Evolutionary conservation across 1,140 invertebrate genomes (phyloP).

Genomic region (Araneus ventricosus): DNA sequence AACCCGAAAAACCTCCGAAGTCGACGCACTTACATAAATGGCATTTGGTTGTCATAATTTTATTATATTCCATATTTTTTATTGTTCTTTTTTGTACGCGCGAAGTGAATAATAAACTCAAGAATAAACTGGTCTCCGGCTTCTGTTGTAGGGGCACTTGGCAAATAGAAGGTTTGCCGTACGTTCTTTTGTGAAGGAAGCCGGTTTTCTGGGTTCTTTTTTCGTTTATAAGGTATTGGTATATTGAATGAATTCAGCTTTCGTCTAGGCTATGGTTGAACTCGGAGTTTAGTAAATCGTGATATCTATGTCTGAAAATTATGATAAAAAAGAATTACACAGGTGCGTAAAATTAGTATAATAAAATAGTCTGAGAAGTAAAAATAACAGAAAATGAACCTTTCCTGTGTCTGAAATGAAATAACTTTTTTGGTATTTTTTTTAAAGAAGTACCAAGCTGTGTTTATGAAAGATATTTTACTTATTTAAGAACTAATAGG

Average conservation of each 20-base stretch:
- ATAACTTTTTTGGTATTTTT: no score
- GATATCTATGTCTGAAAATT: constrained; percentile 9
- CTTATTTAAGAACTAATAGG: no score
- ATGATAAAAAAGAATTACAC: not conserved
- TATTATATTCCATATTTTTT: constrained; percentile 24
- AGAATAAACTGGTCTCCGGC: constrained; percentile 48
- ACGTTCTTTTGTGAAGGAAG: not conserved
- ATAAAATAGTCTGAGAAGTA: no score
- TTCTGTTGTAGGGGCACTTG: constrained; percentile 57
- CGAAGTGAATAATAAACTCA: constrained; percentile 49
- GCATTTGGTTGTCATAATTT: constrained; percentile 39
- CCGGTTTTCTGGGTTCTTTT: constrained; percentile 42
- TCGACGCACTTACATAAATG: constrained; percentile 25
- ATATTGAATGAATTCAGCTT: constrained; percentile 15
- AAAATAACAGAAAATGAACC: no score
- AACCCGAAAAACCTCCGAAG: not conserved
- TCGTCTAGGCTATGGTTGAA: no score
- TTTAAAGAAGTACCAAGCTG: no score
- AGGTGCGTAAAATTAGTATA: no score
- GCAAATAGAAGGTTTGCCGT: constrained; percentile 44
- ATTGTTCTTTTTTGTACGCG: not conserved
- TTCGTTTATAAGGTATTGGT: not conserved
- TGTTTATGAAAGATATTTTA: no score
- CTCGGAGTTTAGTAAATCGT: not conserved
- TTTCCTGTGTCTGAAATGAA: no score